Base-by-base conservation (phyloP, 2,888 invertebrate genomes). In the Zaprionus obscuricornis region DNA sequence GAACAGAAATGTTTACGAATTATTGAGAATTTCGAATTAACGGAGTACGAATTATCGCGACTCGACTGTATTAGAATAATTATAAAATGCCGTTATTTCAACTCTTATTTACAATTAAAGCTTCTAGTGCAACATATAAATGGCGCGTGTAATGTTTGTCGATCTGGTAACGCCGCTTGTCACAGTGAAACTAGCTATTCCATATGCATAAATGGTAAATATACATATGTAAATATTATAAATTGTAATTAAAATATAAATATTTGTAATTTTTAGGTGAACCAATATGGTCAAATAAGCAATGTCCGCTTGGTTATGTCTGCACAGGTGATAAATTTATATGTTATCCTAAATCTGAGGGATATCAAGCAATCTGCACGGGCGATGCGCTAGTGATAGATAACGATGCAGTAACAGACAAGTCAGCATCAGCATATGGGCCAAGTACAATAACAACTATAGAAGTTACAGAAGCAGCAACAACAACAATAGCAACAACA, bases 161-260 rank as follows among this genome's bases (percentile, higher is more conserved):
- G 71, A 24, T 13, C 36, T 3, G 26, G 42, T 34, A 10, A 6
- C 1, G 55, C 29, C 3, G 71, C 71, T 0, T 72, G 71, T 13
- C 64, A 71, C 24, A 60, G 18, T 45, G 55, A 64, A 58, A 71
- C 50, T 1, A 8, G 51, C 4, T 71, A 31, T 33, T 72, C 71
- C 7, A 51, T 71, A n/a, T 72, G 71, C 27, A 11, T 59, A 4
- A 29, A 69, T 37, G 58, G 69, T 69, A 11, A 49, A 16, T 14
- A 40, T 13, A 2, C 1, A n/a, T 11, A 31, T 1, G 6, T 4
- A 31, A 3, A 7, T 2, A 49, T 31, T 1, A 7, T n/a, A 29
- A n/a, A 14, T 29, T 20, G 10, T 31, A 5, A 24, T 10, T 8
- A 6, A 26, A 8, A 3, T 14, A n/a, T 3, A 40, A 18, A 24